A percentile compares a stretch with the other conserved stretches of the same genome.
phyloP scores from a whole-genome alignment of 2,888 invertebrate genomes.

The Adelognathus sp. region DNA sequence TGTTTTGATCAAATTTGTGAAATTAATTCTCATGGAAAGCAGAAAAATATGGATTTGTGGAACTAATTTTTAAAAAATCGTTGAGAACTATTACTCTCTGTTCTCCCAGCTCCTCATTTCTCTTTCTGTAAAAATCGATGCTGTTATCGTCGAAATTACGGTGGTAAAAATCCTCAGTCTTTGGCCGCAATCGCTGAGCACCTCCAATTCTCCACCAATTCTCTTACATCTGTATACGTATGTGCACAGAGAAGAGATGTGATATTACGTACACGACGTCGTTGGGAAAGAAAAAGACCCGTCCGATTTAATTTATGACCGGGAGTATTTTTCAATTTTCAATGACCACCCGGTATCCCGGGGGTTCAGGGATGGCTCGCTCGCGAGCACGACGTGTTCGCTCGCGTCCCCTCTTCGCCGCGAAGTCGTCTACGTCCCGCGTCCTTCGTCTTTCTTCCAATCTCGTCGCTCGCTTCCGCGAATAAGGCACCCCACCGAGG shows the following conservation, averaged over 20 bases:
- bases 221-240: conserved; percentile 4
- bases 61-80: too few relatives aligned
- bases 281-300: conserved; percentile 61
- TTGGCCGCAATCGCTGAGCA: conserved; percentile 46
- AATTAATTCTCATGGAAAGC: too few relatives aligned
- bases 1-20: conserved; percentile 49
- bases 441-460: conserved; percentile 53
- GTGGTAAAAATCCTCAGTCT: too few relatives aligned
- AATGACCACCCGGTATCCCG: conserved; percentile 70
- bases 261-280: conserved; percentile 39
- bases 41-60: background rate
- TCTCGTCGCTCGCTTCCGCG: conserved; percentile 49
- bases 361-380: conserved; percentile 34
- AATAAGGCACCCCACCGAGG: conserved; percentile 44
- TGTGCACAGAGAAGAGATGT: background rate
- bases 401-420: conserved; percentile 11
- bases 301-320: conserved; percentile 71
- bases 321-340: conserved; percentile 73
- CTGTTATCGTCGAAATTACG: too few relatives aligned
- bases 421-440: conserved; percentile 37
- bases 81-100: too few relatives aligned
- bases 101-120: too few relatives aligned
- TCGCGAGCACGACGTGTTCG: conserved; percentile 32
- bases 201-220: conserved; percentile 13
- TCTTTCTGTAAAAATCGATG: too few relatives aligned